phyloP scores from a whole-genome alignment of 53 echinoderm and acorn worm species.

The Astropecten irregularis region DNA sequence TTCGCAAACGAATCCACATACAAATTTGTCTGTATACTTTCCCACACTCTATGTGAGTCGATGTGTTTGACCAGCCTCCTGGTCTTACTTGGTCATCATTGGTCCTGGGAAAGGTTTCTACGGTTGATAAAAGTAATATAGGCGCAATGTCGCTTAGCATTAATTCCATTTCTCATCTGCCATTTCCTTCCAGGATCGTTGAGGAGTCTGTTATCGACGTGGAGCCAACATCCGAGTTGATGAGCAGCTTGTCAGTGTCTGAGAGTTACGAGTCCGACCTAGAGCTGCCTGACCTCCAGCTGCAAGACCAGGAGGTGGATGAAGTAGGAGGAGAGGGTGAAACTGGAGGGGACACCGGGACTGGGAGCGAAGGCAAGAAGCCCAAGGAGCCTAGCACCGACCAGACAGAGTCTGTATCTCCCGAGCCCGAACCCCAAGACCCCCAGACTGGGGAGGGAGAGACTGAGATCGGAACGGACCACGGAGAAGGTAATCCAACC shows the following conservation, averaged over 20 bases:
- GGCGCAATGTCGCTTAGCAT: not conserved
- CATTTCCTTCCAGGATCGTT: not conserved
- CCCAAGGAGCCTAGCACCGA: not conserved
- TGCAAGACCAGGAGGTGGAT: constrained; percentile 29
- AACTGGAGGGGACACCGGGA: not conserved
- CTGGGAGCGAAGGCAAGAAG: not conserved
- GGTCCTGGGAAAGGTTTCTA: too few relatives aligned
- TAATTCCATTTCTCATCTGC: not conserved
- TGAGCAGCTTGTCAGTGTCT: too few relatives aligned
- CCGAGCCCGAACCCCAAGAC: not conserved
- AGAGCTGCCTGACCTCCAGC: constrained; percentile 16
- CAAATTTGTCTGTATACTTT: too few relatives aligned
- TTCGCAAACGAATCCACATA: too few relatives aligned
- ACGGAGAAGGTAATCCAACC: not conserved
- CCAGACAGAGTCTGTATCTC: not conserved
- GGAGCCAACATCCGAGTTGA: not conserved
- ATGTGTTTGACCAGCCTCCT: too few relatives aligned
- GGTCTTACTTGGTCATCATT: too few relatives aligned
- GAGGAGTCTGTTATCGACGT: not conserved
- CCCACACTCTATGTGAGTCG: too few relatives aligned
- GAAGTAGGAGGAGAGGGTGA: not conserved
- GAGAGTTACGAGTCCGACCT: not conserved
- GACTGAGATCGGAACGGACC: not conserved
- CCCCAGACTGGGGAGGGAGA: not conserved
- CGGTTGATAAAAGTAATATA: too few relatives aligned